These are phyloP conservation scores for Harpalus rubripes DNA, from an alignment of 2,888 invertebrate genomes.

Conservation along the genomic window DNA sequence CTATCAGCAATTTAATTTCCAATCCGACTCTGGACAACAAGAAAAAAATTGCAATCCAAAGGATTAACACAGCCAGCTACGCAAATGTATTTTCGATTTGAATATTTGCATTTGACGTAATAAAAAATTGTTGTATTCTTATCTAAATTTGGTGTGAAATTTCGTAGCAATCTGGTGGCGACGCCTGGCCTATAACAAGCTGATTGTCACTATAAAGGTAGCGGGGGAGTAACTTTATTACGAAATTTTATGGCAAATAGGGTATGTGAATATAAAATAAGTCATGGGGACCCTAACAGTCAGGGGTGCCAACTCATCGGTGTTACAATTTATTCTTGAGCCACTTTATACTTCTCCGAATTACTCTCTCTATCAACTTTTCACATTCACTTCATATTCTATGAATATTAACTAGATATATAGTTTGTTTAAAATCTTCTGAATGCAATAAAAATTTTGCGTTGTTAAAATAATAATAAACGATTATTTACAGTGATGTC, in stretches of 20 bases:
- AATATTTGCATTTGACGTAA: too few species aligned
- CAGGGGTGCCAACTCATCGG: slow-evolving; percentile 8
- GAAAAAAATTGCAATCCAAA: too few species aligned
- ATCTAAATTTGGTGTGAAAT: slow-evolving; percentile 16
- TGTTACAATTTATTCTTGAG: slow-evolving; percentile 45
- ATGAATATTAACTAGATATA: slow-evolving; percentile 34
- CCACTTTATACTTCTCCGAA: slow-evolving; percentile 38
- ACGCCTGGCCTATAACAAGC: slow-evolving; percentile 52
- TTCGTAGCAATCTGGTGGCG: slow-evolving; percentile 3
- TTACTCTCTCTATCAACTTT: slow-evolving; percentile 22
- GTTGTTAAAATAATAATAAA: too few species aligned
- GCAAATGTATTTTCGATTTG: too few species aligned
- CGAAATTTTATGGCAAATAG: slow-evolving; percentile 64
- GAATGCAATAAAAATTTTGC: too few species aligned
- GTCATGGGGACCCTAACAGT: slow-evolving; percentile 45
- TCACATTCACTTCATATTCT: background rate
- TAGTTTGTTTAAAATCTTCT: background rate
- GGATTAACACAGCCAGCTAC: too few species aligned
- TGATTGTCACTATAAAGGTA: slow-evolving; percentile 63
- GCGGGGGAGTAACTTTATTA: slow-evolving; percentile 56
- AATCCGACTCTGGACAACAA: too few species aligned
- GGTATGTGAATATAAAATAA: slow-evolving; percentile 66
- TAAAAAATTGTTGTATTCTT: background rate
- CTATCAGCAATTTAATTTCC: too few species aligned
- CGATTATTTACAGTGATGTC: too few species aligned